Evolutionary conservation across 2,888 invertebrate genomes (phyloP).

Genomic region (Mythimna impura): DNA sequence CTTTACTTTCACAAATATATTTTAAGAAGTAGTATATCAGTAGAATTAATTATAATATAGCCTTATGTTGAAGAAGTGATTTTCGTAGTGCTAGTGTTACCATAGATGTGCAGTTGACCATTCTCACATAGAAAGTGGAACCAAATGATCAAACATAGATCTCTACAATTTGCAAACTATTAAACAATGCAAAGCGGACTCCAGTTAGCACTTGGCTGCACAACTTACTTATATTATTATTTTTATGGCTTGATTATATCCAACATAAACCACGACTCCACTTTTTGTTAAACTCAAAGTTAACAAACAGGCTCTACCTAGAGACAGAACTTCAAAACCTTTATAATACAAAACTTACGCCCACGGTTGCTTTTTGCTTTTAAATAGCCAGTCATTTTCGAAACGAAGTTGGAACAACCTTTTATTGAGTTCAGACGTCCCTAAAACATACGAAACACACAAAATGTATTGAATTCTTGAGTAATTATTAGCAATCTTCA

Average conservation of each 20-base stretch:
- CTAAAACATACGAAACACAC: slow-evolving; percentile 71
- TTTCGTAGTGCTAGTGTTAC: not conserved
- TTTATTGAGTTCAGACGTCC: slow-evolving; percentile 82
- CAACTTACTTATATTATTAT: not conserved
- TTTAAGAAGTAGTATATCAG: too few species aligned
- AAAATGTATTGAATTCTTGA: slow-evolving; percentile 12
- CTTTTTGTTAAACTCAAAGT: not conserved
- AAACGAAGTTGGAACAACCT: slow-evolving; percentile 83
- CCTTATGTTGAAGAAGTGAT: not conserved
- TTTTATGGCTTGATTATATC: not conserved
- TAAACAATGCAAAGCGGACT: not conserved
- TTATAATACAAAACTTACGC: slow-evolving; percentile 73
- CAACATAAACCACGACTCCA: not conserved
- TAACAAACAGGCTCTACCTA: slow-evolving; percentile 5
- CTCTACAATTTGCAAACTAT: not conserved
- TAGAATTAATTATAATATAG: not conserved
- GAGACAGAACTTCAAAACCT: slow-evolving; percentile 3
- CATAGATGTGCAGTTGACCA: not conserved
- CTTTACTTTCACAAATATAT: too few species aligned
- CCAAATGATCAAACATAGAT: not conserved
- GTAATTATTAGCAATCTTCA: slow-evolving; percentile 15
- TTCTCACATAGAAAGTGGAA: not conserved
- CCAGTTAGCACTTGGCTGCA: not conserved
- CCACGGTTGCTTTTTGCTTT: slow-evolving; percentile 87
- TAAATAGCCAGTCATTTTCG: slow-evolving; percentile 85